phyloP scores from a whole-genome alignment of 2,888 invertebrate species.

The Hemicrepidius hirtus region DNA sequence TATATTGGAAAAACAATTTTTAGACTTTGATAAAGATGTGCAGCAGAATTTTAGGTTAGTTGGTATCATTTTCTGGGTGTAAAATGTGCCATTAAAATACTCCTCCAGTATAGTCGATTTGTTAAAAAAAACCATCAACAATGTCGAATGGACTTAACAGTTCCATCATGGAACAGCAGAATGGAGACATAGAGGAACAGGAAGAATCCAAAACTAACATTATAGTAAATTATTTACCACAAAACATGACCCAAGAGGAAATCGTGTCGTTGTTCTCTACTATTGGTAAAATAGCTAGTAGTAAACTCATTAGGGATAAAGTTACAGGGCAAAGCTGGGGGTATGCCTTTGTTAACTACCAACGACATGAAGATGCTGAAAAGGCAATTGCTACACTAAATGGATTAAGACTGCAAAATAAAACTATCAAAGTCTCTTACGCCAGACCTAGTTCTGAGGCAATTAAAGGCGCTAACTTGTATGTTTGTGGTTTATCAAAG shows the following conservation, averaged over 20 bases:
- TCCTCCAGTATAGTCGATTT: too few relatives aligned
- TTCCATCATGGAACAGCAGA: not conserved
- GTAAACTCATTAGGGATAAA: slow-evolving; percentile 2
- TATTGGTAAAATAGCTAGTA: slow-evolving; percentile 1
- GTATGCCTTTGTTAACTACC: slow-evolving; percentile 99
- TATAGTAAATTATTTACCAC: slow-evolving; percentile 11
- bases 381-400: slow-evolving; percentile 99
- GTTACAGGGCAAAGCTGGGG: slow-evolving; percentile 96
- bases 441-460: slow-evolving; percentile 98
- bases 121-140: not conserved
- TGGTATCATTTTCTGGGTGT: not conserved
- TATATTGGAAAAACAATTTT: too few relatives aligned
- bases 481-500: slow-evolving; percentile 97
- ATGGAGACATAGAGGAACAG: not conserved
- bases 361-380: slow-evolving; percentile 97
- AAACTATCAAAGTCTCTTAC: slow-evolving; percentile 98
- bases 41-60: not conserved
- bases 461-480: slow-evolving; percentile 98
- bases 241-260: not conserved
- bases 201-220: slow-evolving; percentile 5
- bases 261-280: not conserved
- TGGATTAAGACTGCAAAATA: slow-evolving; percentile 98
- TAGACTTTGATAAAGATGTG: not conserved
- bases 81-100: too few relatives aligned
- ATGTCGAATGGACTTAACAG: not conserved